Base-by-base conservation (phyloP, 2,797 vertebrate species). In the Melanotaenia nigrans region DNA sequence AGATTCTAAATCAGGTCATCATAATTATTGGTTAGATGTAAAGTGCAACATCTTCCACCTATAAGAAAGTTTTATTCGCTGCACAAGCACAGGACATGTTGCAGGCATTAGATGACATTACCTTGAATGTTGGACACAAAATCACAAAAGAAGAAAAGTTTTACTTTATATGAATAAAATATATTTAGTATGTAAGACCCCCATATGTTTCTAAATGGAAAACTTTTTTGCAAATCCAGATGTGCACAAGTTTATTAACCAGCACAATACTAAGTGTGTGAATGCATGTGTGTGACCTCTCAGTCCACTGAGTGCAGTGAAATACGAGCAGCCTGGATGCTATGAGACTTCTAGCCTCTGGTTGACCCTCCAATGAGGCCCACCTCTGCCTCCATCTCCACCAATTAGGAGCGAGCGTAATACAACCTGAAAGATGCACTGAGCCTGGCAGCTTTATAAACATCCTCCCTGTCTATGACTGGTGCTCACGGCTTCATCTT, bases 371-470 rank as follows among this genome's bases (percentile, higher is more conserved):
- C 85, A 66, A 9, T 68, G 85, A 90, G 83, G 76, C 81, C 92
- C 81, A 83, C 90, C 87, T 88, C 84, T 78, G 82, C 87, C 75
- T 85, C 72, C 79, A 81, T 84, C 85, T 86, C 61, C 68, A 68
- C 89, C 93, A 94, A 91, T 94, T 91, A 93, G 87, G 86, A 92
- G 77, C 71, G 73, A 63, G 75, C 77, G 85, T 90, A 90, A 91
- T 87, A 78, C 83, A 85, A 83, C 79, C 85, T 85, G 91, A 92
- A 90, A 82, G 89, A 90, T 87, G 88, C 87, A 78, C 78, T 78
- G 80, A 84, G 82, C 82, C 84, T 53, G 79, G 74, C 79, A 82
- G 84, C 81, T 92, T 90, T 90, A 78, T 89, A 90, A 93, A 92
- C 89, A 89, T 87, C 85, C 83, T 90, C 85, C 77, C 77, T 63